phyloP scores from a whole-genome alignment of 2,113 vertebrate genomes.

The Scopus umbretta region DNA sequence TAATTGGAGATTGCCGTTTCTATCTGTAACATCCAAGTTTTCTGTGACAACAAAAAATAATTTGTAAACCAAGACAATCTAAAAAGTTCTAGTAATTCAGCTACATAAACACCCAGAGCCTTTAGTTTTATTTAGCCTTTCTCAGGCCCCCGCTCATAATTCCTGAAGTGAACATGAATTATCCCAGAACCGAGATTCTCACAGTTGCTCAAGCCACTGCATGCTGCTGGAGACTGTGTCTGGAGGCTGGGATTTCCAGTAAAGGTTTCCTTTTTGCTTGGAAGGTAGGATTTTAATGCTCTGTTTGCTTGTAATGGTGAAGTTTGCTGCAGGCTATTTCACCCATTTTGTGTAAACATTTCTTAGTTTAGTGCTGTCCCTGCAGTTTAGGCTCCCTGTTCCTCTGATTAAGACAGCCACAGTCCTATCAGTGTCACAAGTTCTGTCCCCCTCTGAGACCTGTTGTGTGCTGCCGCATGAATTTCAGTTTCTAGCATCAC shows the following conservation, averaged over 20 bases:
- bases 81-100: neutral
- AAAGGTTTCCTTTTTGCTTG: neutral
- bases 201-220: neutral
- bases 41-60: constrained; percentile 71
- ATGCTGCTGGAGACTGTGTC: neutral
- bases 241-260: neutral
- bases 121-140: neutral
- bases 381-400: neutral
- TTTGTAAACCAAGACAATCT: neutral
- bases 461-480: neutral
- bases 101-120: neutral
- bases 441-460: neutral
- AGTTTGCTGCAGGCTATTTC: neutral
- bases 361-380: neutral
- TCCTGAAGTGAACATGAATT: neutral
- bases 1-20: constrained; percentile 73
- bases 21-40: constrained; percentile 83
- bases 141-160: neutral
- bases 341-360: neutral
- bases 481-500: neutral
- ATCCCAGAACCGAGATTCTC: neutral
- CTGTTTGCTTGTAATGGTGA: neutral
- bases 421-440: neutral
- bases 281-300: neutral
- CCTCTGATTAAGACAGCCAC: neutral